Conservation (phyloP, 2,797 vertebrate species). For the Sciaenops ocellatus region DNA sequence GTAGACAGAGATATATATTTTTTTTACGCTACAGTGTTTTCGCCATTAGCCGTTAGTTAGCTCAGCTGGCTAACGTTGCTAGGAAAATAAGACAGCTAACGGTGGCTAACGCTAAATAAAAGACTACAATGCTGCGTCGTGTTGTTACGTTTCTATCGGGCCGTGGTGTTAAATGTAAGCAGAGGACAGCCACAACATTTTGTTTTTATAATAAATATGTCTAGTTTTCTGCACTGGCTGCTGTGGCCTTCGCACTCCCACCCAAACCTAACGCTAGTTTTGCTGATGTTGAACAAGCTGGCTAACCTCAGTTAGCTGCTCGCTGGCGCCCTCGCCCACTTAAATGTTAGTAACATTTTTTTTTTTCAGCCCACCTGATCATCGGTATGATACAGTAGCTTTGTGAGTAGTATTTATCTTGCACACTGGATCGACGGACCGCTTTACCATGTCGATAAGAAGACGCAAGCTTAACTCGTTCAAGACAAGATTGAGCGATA, state of each 20-base stretch:
- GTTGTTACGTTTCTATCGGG: neutral
- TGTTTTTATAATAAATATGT: neutral
- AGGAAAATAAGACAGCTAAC: constrained; percentile 51
- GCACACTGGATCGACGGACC: neutral
- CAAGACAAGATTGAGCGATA: constrained; percentile 68
- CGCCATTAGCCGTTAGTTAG: constrained; percentile 29
- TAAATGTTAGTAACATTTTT: constrained; percentile 32
- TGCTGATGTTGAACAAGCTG: constrained; percentile 58
- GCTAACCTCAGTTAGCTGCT: constrained; percentile 68
- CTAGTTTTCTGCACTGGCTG: neutral
- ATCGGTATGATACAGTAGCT: neutral
- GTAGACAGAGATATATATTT: neutral
- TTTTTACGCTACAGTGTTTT: constrained; percentile 15
- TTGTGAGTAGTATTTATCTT: rapidly evolving
- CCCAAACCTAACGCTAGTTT: constrained; percentile 44
- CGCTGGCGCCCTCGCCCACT: constrained; percentile 76
- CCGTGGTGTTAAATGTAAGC: neutral
- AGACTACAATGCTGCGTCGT: neutral
- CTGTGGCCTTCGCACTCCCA: constrained; percentile 50
- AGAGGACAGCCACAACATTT: rapidly evolving
- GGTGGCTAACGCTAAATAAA: constrained; percentile 33
- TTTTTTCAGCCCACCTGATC: constrained; percentile 14
- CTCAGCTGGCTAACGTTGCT: constrained; percentile 43
- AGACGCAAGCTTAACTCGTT: constrained; percentile 36
- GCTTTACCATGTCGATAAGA: neutral